Evolutionary conservation across 2,888 invertebrate genomes (phyloP), one percentile per base, ranked within the genome.

Genomic region (Ennomos erosarius): DNA sequence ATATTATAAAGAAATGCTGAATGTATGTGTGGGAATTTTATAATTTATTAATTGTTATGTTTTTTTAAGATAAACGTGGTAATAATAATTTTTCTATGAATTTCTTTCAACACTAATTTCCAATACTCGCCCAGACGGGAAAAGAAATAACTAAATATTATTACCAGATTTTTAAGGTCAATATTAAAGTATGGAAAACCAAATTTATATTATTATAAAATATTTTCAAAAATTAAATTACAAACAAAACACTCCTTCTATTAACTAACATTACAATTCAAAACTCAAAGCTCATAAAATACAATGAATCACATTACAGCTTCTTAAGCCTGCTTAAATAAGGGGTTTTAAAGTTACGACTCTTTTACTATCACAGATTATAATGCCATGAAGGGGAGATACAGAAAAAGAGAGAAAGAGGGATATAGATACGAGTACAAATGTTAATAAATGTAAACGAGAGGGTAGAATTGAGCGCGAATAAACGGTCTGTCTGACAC

Each of bases 301-400:
- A 61, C 46, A 34, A 62, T 56, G 45, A 16, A 64, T 51, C 65
- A 58, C 49, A 64, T 55, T 50, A 62, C 55, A 47, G 40, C 48
- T 54, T 56, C 58, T 65, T 69, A 69, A 68, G 66, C 65, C 62
- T 55, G 67, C 63, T 69, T 71, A 73, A 76, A 75, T 75, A 65
- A 74, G 68, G 68, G 65, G 65, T 55, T 61, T 73, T 68, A 52
- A 63, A 69, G 59, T 70, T 61, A 76, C 67, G 71, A 64, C 68
- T 69, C 65, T 73, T 76, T 74, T 64, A 62, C 59, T 68, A 67
- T 67, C 59, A 65, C 58, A 62, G 67, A 67, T 64, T 69, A 67
- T 60, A 70, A 67, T 56, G 60, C 65, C 56, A 65, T 64, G 13
- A 59, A 64, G 56, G 62, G 65, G 63, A 34, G 13, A 26, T 16